These are phyloP conservation scores for Lysiphlebus fabarum DNA, from an alignment of 1,140 invertebrate genomes.

Conservation along the genomic window DNA sequence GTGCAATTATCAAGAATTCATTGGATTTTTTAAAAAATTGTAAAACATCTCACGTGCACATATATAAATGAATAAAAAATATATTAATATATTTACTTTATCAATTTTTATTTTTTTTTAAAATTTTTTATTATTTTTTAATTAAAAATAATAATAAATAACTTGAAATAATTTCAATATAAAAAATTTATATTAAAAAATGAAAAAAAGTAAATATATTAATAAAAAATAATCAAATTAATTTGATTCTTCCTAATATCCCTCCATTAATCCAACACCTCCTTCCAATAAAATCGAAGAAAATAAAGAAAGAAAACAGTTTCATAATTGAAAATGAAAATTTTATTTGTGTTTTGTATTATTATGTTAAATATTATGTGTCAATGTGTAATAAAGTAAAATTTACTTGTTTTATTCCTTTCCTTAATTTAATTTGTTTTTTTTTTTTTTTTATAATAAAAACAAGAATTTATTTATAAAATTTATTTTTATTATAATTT, in stretches of 20 bases:
- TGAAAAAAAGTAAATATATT: constrained; percentile 20
- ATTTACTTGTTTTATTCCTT: too few relatives aligned
- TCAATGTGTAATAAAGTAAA: too few relatives aligned
- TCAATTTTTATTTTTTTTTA: too few relatives aligned
- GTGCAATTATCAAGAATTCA: not conserved
- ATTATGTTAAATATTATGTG: too few relatives aligned
- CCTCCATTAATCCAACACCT: constrained; percentile 49
- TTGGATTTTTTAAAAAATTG: not conserved
- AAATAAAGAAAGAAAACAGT: too few relatives aligned
- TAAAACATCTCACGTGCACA: constrained; percentile 16
- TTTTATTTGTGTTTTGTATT: too few relatives aligned
- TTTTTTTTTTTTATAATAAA: too few relatives aligned
- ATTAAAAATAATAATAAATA: not conserved
- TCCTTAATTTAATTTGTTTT: too few relatives aligned
- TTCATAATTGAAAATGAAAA: too few relatives aligned
- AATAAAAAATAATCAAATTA: not conserved
- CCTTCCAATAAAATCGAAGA: constrained; percentile 1
- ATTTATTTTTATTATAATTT: too few relatives aligned
- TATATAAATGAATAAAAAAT: constrained; percentile 36
- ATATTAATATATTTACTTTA: constrained; percentile 4
- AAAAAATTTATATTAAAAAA: constrained; percentile 7
- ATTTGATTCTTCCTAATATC: constrained; percentile 31
- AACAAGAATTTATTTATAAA: too few relatives aligned
- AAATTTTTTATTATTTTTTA: too few relatives aligned
- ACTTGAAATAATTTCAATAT: constrained; percentile 17